These are phyloP conservation scores for Microtus obscurus DNA, from an alignment of 2,797 vertebrate species.

Conservation along the genomic window DNA sequence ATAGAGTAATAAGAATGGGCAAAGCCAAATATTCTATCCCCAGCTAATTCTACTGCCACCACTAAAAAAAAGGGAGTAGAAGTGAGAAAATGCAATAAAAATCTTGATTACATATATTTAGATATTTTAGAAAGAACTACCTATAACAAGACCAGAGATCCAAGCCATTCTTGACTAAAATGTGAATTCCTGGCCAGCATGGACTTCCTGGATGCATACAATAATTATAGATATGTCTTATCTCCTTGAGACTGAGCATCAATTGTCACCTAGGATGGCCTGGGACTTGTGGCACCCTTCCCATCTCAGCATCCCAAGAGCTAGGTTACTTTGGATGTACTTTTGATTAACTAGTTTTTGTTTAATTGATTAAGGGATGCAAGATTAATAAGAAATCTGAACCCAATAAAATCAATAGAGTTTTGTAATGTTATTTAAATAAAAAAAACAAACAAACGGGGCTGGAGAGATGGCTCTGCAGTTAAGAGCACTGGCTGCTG, in stretches of 20 bases:
- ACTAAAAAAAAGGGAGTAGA: background rate
- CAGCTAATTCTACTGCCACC: background rate
- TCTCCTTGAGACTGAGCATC: background rate
- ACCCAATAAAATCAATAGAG: slow-evolving; percentile 58
- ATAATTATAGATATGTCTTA: background rate
- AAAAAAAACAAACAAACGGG: slow-evolving; percentile 5
- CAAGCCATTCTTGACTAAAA: background rate
- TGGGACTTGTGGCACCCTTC: background rate
- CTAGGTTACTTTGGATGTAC: background rate
- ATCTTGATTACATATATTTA: slow-evolving; percentile 7
- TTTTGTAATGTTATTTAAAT: slow-evolving; percentile 36
- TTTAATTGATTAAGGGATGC: slow-evolving; percentile 19
- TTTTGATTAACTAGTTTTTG: slow-evolving; percentile 53
- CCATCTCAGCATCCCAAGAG: background rate
- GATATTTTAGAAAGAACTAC: background rate
- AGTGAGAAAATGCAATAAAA: background rate
- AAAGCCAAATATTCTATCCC: background rate
- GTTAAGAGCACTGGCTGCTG: background rate
- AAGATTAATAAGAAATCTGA: slow-evolving; percentile 56
- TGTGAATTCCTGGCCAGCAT: background rate
- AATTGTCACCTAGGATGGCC: background rate
- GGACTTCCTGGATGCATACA: background rate
- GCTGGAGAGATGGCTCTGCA: background rate
- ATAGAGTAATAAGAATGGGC: background rate
- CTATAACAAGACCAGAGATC: background rate